Evolutionary conservation across 2,113 vertebrate species (phyloP).

Genomic region (Lethenteron reissneri): DNA sequence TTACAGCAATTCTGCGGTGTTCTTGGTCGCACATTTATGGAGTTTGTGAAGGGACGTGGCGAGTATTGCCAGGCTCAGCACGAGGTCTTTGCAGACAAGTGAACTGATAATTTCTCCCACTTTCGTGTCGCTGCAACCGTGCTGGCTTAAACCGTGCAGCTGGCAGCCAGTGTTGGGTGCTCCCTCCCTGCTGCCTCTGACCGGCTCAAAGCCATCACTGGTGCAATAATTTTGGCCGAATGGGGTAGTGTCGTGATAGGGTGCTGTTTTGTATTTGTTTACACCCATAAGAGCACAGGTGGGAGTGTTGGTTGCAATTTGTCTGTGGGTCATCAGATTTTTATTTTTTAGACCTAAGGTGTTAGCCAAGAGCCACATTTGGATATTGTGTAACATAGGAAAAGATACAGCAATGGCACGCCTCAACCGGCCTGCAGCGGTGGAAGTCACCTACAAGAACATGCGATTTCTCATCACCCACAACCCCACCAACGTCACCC

Average conservation of each 20-base stretch:
- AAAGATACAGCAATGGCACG: slow-evolving; percentile 59
- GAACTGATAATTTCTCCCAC: slow-evolving; percentile 34
- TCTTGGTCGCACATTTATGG: slow-evolving; percentile 99
- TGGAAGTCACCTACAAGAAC: slow-evolving; percentile 99
- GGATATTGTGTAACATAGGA: background rate
- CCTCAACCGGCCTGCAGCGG: slow-evolving; percentile 96
- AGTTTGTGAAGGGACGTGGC: slow-evolving; percentile 99
- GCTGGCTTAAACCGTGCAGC: background rate
- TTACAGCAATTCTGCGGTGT: slow-evolving; percentile 99
- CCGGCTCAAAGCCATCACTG: background rate
- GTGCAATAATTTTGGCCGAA: background rate
- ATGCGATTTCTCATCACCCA: slow-evolving; percentile 99
- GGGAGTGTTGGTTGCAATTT: background rate
- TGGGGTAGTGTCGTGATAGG: background rate
- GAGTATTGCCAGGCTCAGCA: slow-evolving; percentile 99
- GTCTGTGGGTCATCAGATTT: background rate
- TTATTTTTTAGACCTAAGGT: background rate
- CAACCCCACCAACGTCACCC: slow-evolving; percentile 94
- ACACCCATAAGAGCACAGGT: background rate
- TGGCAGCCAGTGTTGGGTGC: background rate
- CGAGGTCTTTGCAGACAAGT: slow-evolving; percentile 98
- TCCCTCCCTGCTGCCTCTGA: background rate
- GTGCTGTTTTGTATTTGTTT: slow-evolving; percentile 2
- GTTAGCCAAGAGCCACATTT: background rate
- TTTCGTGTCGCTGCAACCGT: background rate